These are phyloP conservation scores for Mus musculus DNA, from an alignment of 2,113 vertebrate genomes.

Conservation along the genomic window GRCm39 chr1:185779001-185779500, in stretches of 20 bases:
- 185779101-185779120: background rate
- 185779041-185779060: background rate
- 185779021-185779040: background rate
- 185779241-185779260: background rate
- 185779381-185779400: background rate
- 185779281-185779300: background rate
- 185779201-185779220: background rate
- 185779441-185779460: background rate
- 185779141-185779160: background rate
- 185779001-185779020: background rate
- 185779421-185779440: background rate
- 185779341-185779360: background rate
- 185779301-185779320: background rate
- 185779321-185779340: background rate
- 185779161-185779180: background rate
- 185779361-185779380: background rate
- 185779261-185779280: background rate
- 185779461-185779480: too few relatives aligned
- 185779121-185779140: background rate
- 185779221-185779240: background rate
- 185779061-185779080: constrained; percentile 20
- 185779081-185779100: background rate
- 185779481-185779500: background rate
- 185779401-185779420: background rate
- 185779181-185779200: background rate